Evolutionary conservation across 1,140 invertebrate species (phyloP).

Genomic region (Cyclargus thomasi): DNA sequence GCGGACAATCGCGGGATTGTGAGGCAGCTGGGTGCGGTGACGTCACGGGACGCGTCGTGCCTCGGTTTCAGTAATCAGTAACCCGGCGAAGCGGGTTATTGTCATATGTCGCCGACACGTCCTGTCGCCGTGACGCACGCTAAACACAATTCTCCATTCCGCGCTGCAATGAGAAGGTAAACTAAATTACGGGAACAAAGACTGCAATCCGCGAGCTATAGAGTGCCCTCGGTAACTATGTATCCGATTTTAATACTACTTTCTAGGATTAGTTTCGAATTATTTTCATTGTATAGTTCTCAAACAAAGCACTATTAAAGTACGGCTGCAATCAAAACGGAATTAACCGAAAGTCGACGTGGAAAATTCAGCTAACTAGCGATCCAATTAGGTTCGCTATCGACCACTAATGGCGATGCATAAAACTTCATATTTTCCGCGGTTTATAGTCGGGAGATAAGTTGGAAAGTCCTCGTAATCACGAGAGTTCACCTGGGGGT

Average conservation of each 20-base stretch:
- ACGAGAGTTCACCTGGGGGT: neutral
- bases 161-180: neutral
- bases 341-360: neutral
- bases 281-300: neutral
- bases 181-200: neutral
- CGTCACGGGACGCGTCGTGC: neutral
- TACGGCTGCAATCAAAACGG: neutral
- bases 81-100: too few relatives aligned
- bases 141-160: neutral
- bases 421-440: conserved; percentile 3
- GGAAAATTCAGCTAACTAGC: neutral
- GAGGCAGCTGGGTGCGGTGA: neutral
- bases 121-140: too few relatives aligned
- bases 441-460: neutral
- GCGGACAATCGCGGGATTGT: neutral
- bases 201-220: neutral
- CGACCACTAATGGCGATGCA: neutral
- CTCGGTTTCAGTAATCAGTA: neutral
- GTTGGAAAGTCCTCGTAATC: neutral
- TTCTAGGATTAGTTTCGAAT: neutral
- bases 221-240: neutral
- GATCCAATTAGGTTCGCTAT: neutral
- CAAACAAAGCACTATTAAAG: neutral
- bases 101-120: too few relatives aligned
- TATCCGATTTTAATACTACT: neutral